These are phyloP conservation scores for Carettochelys insculpta DNA, from an alignment of 2,113 vertebrate genomes.

Conservation along the genomic window DNA sequence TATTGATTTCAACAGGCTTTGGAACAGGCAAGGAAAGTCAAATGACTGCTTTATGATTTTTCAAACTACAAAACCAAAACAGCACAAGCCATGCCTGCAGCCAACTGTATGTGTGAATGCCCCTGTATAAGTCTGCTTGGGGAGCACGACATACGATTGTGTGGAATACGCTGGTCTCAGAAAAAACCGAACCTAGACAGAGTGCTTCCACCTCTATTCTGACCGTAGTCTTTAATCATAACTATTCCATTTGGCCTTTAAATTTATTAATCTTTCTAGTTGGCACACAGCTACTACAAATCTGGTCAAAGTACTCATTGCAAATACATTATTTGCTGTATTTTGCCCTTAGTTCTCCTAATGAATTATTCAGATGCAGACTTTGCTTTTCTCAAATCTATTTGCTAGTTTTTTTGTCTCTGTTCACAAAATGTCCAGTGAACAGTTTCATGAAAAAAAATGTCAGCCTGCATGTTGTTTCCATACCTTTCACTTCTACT, in stretches of 20 bases:
- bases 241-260: background rate
- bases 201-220: background rate
- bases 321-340: background rate
- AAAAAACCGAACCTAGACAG: background rate
- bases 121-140: background rate
- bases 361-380: background rate
- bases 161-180: background rate
- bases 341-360: background rate
- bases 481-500: background rate
- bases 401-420: background rate
- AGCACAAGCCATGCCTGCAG: background rate
- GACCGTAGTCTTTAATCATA: background rate
- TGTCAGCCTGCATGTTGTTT: background rate
- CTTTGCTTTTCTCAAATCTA: background rate
- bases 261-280: background rate
- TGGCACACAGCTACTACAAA: background rate
- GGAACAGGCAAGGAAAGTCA: slow-evolving; percentile 18
- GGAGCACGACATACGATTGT: background rate
- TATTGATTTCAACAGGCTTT: slow-evolving; percentile 41
- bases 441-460: background rate
- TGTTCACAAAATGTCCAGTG: background rate
- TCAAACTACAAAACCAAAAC: background rate
- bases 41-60: background rate
- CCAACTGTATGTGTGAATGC: background rate
- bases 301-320: background rate